A percentile compares a stretch with the other conserved stretches of the same genome.
phyloP scores from a whole-genome alignment of 30 jellyfish, hydroid and myxozoan species.

The Aurelia aurita region DNA sequence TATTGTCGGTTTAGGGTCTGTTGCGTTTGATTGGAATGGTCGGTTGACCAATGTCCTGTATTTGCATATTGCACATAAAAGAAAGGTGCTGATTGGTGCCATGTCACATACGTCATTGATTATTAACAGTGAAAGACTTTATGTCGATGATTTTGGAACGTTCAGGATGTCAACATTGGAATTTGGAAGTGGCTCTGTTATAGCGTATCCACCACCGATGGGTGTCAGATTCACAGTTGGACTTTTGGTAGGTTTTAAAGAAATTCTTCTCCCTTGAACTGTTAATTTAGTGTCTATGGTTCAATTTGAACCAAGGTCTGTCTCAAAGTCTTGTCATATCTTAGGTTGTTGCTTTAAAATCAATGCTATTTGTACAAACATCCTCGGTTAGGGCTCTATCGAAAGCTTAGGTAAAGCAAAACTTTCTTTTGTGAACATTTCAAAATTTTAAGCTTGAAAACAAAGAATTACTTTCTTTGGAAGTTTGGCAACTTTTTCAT shows the following conservation, averaged over 20 bases:
- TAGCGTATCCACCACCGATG: slow-evolving; percentile 80
- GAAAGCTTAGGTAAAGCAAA: no score
- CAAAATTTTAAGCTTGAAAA: no score
- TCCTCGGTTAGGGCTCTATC: no score
- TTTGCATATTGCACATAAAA: slow-evolving; percentile 59
- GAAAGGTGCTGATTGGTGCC: slow-evolving; percentile 60
- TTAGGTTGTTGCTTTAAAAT: no score
- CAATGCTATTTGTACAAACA: no score
- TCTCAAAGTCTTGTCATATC: no score
- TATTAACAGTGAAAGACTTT: slow-evolving; percentile 47
- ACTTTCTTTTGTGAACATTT: no score
- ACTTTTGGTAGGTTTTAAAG: slow-evolving; percentile 42
- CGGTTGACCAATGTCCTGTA: slow-evolving; percentile 58
- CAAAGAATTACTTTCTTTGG: no score
- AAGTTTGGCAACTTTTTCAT: no score
- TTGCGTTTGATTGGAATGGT: slow-evolving; percentile 72
- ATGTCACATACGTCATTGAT: slow-evolving; percentile 76
- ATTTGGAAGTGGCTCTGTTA: slow-evolving; percentile 70
- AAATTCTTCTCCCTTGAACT: no score
- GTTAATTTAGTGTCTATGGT: no score
- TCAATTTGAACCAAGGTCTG: no score
- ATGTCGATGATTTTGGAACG: slow-evolving; percentile 47
- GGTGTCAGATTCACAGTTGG: slow-evolving; percentile 73
- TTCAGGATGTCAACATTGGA: slow-evolving; percentile 65
- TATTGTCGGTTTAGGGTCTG: slow-evolving; percentile 60